Evolutionary conservation across 2,797 vertebrate species (phyloP).

Genomic region (Sebastolobus alascanus): DNA sequence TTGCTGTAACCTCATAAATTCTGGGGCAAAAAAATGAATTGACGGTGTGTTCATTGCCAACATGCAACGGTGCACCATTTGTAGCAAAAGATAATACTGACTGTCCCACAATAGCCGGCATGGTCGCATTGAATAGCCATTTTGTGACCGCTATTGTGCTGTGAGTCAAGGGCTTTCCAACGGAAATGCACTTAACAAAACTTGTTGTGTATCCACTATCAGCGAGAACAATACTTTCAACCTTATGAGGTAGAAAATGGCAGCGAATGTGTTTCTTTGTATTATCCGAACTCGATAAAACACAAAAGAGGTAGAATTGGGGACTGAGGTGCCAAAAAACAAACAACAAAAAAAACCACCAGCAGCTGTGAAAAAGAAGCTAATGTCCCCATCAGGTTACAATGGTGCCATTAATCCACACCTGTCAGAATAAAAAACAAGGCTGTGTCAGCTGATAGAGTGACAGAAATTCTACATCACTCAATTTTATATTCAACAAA

Average conservation of each 20-base stretch:
- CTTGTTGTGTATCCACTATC: slow-evolving; percentile 1
- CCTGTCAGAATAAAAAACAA: slow-evolving; percentile 39
- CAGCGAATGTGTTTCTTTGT: not conserved
- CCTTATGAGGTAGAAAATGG: not conserved
- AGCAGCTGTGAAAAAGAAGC: slow-evolving; percentile 7
- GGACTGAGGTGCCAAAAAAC: slow-evolving; percentile 2
- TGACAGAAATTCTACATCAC: slow-evolving; percentile 35
- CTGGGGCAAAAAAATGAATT: slow-evolving; percentile 15
- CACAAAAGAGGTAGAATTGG: not conserved
- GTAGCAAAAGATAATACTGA: slow-evolving; percentile 40
- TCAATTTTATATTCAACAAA: slow-evolving; percentile 45
- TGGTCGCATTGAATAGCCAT: not conserved
- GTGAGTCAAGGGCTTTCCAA: slow-evolving; percentile 7
- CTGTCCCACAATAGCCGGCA: slow-evolving; percentile 4
- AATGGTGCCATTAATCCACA: slow-evolving; percentile 37
- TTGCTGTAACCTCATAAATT: slow-evolving; percentile 18
- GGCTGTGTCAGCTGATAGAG: slow-evolving; percentile 24
- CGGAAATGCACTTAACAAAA: not conserved
- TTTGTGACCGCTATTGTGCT: slow-evolving; percentile 11
- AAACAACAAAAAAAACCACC: slow-evolving; percentile 1
- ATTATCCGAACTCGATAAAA: slow-evolving; percentile 19
- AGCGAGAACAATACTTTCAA: slow-evolving; percentile 1
- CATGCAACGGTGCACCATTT: slow-evolving; percentile 33
- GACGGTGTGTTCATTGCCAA: slow-evolving; percentile 23
- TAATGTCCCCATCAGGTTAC: slow-evolving; percentile 3